Base-by-base conservation (phyloP, 2,888 invertebrate species). In the Xylocampa areola region DNA sequence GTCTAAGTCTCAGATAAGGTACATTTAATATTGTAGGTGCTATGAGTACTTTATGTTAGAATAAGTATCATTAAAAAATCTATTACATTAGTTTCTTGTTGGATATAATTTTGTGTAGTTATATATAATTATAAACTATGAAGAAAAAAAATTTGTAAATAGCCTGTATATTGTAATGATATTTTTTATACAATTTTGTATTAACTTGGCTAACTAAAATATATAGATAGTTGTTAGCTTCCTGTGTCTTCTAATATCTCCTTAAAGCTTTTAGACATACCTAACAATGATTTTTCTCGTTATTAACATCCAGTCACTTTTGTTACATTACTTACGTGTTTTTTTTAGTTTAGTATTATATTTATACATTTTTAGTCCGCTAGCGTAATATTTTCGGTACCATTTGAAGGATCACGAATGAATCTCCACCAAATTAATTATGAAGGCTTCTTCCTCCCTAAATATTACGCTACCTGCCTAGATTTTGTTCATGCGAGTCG, bases 311-410 rank as follows among this genome's bases (percentile, higher is more conserved):
- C 76, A 65, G 61, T 76, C 75, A 76, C 80, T 80, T 84, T 61
- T 65, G 32, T 65, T 61, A 83, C 78, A 73, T 81, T 70, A 59
- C 50, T 74, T 85, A 75, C 60, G 76, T 85, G 79, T 86, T 86
- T 76, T 85, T 57, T 86, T 87, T 87, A 89, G 84, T 90, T 88
- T 84, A 90, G 87, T 84, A 62, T 82, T 86, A 80, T 80, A 76
- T 77, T 79, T 79, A 76, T 73, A 76, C 72, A 53, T 47, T 25
- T 76, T 76, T 80, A 76, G 67, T 51, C 44, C 39, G 57, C 40
- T 69, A 69, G 69, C 73, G 67, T 71, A 74, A 81, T 81, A 71
- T 67, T 72, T 66, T 51, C 52, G 44, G 47, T 54, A 41, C 37
- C 25, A 25, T 49, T 55, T 32, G 35, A 53, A 48, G 58, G 54